These are phyloP conservation scores for Halyomorpha halys DNA, from an alignment of 1,140 invertebrate genomes.

Conservation along the genomic window DNA sequence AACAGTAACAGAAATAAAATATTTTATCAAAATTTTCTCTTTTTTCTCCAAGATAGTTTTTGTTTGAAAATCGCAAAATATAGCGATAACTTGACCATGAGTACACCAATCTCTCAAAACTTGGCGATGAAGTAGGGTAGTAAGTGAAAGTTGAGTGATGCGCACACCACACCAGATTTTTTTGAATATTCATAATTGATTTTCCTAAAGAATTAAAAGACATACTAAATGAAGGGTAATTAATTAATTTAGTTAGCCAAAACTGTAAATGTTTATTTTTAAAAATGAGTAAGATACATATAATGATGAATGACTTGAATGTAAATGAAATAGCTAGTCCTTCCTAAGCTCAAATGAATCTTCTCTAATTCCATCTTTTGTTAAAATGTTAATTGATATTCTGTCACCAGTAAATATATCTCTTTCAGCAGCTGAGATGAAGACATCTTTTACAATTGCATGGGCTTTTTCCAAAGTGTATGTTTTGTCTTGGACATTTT, in stretches of 20 bases:
- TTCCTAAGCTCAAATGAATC: conserved; percentile 59
- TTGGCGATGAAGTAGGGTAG: too few relatives aligned
- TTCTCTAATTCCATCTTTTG: conserved; percentile 70
- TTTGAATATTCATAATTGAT: too few relatives aligned
- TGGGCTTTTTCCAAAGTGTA: conserved; percentile 71
- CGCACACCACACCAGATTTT: too few relatives aligned
- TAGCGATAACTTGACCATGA: too few relatives aligned
- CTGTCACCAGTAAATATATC: conserved; percentile 95
- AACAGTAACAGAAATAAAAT: too few relatives aligned
- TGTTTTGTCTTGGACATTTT: conserved; percentile 45
- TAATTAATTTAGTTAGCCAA: background rate
- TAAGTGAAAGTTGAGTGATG: too few relatives aligned
- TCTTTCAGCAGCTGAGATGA: conserved; percentile 91
- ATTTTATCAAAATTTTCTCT: too few relatives aligned
- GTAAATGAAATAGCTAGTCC: conserved; percentile 50
- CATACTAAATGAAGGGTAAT: background rate
- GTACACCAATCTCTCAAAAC: too few relatives aligned
- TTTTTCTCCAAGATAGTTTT: too few relatives aligned
- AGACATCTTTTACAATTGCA: conserved; percentile 82
- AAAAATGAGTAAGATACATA: background rate
- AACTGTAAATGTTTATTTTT: conserved; percentile 1
- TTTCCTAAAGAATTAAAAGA: too few relatives aligned
- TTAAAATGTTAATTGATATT: conserved; percentile 80
- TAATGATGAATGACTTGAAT: background rate
- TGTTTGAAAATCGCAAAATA: too few relatives aligned